These are phyloP conservation scores for Thermophis baileyi DNA, from an alignment of 2,113 vertebrate species.

Conservation along the genomic window DNA sequence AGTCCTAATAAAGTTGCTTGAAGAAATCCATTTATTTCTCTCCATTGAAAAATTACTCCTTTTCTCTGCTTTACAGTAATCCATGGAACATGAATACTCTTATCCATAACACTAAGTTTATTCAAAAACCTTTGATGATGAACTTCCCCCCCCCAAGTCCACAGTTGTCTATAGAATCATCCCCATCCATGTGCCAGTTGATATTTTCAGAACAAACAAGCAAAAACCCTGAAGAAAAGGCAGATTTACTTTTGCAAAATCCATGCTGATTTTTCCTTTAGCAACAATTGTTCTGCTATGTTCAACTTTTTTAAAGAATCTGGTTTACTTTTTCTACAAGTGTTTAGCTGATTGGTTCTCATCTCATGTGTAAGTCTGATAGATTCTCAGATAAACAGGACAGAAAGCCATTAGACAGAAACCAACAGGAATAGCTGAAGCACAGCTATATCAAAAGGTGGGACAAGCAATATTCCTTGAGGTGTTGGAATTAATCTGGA, in stretches of 20 bases:
- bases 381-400: not conserved
- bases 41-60: not conserved
- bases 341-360: not conserved
- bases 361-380: not conserved
- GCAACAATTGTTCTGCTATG: not conserved
- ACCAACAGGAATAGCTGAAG: not conserved
- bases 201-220: not conserved
- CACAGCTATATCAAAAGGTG: not conserved
- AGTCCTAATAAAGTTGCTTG: not conserved
- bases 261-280: not conserved
- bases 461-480: not conserved
- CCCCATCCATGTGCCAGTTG: not conserved
- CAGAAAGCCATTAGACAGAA: not conserved
- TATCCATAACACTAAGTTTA: not conserved
- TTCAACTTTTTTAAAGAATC: not conserved
- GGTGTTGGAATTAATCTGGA: not conserved
- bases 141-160: not conserved
- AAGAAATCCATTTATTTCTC: not conserved
- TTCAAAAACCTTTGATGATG: not conserved
- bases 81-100: not conserved
- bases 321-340: not conserved
- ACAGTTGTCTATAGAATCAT: not conserved
- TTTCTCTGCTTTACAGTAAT: not conserved
- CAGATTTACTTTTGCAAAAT: not conserved
- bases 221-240: not conserved